Percentiles rank a stretch among this genome's conserved stretches.
Evolutionary conservation across 2,888 invertebrate species (phyloP).

Genomic region (Allophyes oxyacanthae): DNA sequence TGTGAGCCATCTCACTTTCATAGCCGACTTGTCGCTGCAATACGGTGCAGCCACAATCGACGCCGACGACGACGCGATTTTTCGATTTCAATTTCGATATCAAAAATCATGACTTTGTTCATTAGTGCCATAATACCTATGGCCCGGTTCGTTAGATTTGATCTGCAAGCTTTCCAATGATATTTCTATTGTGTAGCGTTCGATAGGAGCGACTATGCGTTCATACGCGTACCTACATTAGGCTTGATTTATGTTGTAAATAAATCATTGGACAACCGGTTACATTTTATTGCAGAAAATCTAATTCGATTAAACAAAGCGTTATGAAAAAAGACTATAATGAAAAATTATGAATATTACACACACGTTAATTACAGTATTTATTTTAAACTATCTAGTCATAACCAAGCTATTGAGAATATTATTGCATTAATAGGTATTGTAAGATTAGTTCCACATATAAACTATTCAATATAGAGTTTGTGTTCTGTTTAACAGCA

Average conservation of each 20-base stretch:
- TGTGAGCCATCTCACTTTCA: constrained; percentile 85
- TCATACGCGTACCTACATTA: neutral
- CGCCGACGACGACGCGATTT: constrained; percentile 58
- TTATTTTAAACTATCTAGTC: neutral
- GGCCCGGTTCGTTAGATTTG: constrained; percentile 46
- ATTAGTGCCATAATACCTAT: constrained; percentile 41
- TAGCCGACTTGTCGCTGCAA: constrained; percentile 77
- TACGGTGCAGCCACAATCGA: constrained; percentile 69
- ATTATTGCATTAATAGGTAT: neutral
- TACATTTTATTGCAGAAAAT: neutral
- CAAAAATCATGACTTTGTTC: constrained; percentile 66
- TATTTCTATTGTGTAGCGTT: constrained; percentile 34
- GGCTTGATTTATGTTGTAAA: constrained; percentile 3
- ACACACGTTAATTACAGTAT: neutral
- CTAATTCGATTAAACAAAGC: constrained; percentile 2
- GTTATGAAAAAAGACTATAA: neutral
- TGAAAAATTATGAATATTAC: neutral
- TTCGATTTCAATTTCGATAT: constrained; percentile 69
- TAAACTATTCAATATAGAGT: neutral
- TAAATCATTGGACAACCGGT: constrained; percentile 6
- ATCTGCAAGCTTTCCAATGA: constrained; percentile 49
- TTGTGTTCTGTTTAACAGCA: too few relatives aligned
- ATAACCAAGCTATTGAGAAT: constrained; percentile 1
- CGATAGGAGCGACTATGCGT: constrained; percentile 29
- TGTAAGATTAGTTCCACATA: neutral